phyloP scores from a whole-genome alignment of 2,113 vertebrate genomes.

The Sinocyclocheilus anophthalmus region DNA sequence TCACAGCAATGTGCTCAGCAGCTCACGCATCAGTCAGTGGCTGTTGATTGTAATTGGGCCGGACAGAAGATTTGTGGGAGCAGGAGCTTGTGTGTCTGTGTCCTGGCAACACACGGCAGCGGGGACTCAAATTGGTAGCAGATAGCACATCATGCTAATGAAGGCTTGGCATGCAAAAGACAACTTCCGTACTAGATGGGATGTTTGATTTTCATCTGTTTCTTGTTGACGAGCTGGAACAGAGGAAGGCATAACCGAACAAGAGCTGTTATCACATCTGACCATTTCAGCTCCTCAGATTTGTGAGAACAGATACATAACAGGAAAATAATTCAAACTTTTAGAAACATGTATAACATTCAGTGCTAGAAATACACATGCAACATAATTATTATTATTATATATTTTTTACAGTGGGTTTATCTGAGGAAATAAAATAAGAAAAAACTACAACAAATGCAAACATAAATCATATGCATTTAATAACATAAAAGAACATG shows the following conservation, averaged over 20 bases:
- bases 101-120: constrained; percentile 41
- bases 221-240: constrained; percentile 62
- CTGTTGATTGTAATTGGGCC: constrained; percentile 76
- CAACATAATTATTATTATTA: too few relatives aligned
- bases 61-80: constrained; percentile 68
- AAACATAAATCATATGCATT: not conserved
- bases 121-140: constrained; percentile 81
- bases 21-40: constrained; percentile 51
- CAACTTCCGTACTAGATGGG: constrained; percentile 81
- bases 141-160: constrained; percentile 73
- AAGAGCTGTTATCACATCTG: constrained; percentile 33
- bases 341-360: not conserved
- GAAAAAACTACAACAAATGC: too few relatives aligned
- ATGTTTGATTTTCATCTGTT: constrained; percentile 83
- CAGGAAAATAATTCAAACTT: not conserved
- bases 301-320: not conserved
- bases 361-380: too few relatives aligned
- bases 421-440: too few relatives aligned
- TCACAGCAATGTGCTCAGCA: constrained; percentile 58
- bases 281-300: constrained; percentile 33
- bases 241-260: not conserved
- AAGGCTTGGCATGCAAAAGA: constrained; percentile 76
- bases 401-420: too few relatives aligned
- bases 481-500: not conserved
- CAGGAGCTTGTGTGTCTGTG: constrained; percentile 65